Base-by-base conservation (phyloP, 2,797 vertebrate genomes). In the Nasua narica region DNA sequence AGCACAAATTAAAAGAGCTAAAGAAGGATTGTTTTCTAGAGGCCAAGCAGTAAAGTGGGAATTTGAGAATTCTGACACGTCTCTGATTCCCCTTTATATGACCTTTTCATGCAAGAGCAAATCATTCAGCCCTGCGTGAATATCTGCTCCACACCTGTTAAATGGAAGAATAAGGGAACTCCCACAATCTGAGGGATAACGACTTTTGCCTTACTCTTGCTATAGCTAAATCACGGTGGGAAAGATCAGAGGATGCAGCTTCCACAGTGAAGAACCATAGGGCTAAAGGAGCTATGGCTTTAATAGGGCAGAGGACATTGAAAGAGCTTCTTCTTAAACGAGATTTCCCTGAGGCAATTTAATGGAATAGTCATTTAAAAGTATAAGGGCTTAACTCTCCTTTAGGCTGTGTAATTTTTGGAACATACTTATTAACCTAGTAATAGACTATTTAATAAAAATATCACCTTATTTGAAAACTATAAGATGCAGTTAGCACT, bases 401-500 rank as follows among this genome's bases (percentile, higher is more conserved):
- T 94, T 86, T 91, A 90, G 72, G 40, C 14, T 77, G 12, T 48
- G 15, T 21, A n/a, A 65, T 81, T 82, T 69, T 78, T 58, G 56
- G 58, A 91, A 95, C 8, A 67, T 54, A 50, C 32, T 81, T 29
- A 76, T 50, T 85, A 74, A 84, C 29, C 48, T 86, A 92, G 32
- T 21, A 83, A 62, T 60, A 43, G 46, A 76, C 60, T 94, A 72
- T 89, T 72, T 21, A 95, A 35, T 48, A 86, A 77, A 43, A 87
- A 32, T 52, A 18, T 78, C 29, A 74, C 13, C 12, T 72, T 93
- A 93, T 91, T 91, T 72, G 40, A 95, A 90, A 95, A 72, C 40
- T 95, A 10, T 86, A 90, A 94, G 91, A 87, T 83, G 2, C 6
- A 97, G 19, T 82, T 70, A 91, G 52, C 72, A 40, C 13, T 90